Conservation (phyloP, 1,140 invertebrate genomes). For the Aporrectodea caliginosa region DNA sequence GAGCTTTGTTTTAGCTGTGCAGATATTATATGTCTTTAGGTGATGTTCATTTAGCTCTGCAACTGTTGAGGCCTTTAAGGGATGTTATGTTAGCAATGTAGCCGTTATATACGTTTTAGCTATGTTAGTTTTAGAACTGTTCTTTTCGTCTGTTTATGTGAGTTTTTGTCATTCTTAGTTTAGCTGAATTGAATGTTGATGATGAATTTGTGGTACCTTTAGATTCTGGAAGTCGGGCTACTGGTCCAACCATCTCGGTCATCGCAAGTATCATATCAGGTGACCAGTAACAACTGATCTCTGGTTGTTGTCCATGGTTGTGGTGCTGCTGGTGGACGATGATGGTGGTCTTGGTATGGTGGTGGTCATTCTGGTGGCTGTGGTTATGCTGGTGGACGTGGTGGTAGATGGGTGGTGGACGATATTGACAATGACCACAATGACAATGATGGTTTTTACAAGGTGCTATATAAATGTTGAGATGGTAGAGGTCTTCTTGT, state of each 20-base stretch:
- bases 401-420: not conserved
- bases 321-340: no score
- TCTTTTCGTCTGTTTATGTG: no score
- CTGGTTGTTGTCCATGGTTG: not conserved
- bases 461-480: not conserved
- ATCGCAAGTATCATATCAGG: slow-evolving; percentile 90
- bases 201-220: no score
- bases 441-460: not conserved
- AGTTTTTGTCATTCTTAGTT: no score
- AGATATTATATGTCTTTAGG: no score
- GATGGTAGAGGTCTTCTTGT: slow-evolving; percentile 28
- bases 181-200: no score
- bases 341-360: not conserved
- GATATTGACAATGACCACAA: not conserved
- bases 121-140: no score
- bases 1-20: no score
- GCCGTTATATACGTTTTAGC: no score
- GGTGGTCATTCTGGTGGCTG: not conserved
- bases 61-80: no score
- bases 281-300: slow-evolving; percentile 29
- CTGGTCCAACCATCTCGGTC: slow-evolving; percentile 95
- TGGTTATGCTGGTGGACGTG: not conserved
- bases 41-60: no score
- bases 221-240: slow-evolving; percentile 98
- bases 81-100: no score